Base-by-base conservation (phyloP, 2,888 invertebrate genomes). In the Apoderus coryli region DNA sequence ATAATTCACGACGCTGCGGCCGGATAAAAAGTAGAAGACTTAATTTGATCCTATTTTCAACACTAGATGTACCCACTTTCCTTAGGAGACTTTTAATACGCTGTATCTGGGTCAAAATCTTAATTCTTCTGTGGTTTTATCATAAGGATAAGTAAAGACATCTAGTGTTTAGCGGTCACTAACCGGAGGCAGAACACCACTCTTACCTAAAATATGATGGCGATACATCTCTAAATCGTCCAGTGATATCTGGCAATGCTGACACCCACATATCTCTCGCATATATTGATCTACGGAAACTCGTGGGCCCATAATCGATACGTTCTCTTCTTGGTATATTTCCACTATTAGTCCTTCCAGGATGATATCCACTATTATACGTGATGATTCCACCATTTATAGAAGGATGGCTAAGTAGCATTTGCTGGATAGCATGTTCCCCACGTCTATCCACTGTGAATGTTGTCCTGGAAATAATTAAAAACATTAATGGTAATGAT, bases 161-260 rank as follows among this genome's bases (percentile, higher is more conserved):
- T n/a, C n/a, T n/a, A n/a, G n/a, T n/a, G n/a, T n/a, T n/a, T n/a
- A n/a, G n/a, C n/a, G n/a, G n/a, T n/a, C n/a, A n/a, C n/a, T n/a
- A n/a, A n/a, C n/a, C n/a, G n/a, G n/a, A n/a, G n/a, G n/a, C n/a
- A n/a, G 10, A 25, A 25, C 13, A 26, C 9, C 25, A 25, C 12
- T 10, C 41, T 51, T 50, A 81, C 80, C 79, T 71, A 52, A 75
- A 85, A 56, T 75, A 81, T 22, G 70, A 65, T 0, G 85, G 79
- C 14, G 73, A 69, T 47, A 76, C 74, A 45, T 81, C 78, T 9
- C 85, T 64, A 47, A 67, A 75, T 14, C 77, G 63, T 13, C 77
- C 76, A 12, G 73, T 73, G 43, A 74, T 60, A 57, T 78, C 76
- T 3, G 74, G 69, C 37, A 77, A 63, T 9, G 76, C 69, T 29